Base-by-base conservation (phyloP, 1,140 invertebrate species). In the Papilio glaucus region DNA sequence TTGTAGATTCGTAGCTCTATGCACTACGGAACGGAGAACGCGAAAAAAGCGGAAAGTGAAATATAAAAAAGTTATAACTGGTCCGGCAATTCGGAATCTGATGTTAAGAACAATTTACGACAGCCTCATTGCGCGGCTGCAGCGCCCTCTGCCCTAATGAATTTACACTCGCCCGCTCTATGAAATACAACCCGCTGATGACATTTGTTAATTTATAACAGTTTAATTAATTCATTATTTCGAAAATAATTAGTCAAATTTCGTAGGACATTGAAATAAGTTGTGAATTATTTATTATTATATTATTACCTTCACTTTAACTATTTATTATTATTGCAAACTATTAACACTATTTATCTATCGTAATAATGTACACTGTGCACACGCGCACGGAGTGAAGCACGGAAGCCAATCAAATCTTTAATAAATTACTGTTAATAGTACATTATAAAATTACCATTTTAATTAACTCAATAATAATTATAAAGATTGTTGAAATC, bases 21-120 rank as follows among this genome's bases (percentile, higher is more conserved):
- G 63, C 71, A 71, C 75, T 62, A 70, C 76, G 75, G 79, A 72
- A 70, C 76, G 75, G 79, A 72, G 76, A 74, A 78, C 73, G 81
- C 81, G 77, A 80, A 85, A 89, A 89, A 87, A 85, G 77, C 82
- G 79, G 80, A 84, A 90, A 88, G 83, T 88, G 85, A 86, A 90
- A 90, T 87, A 86, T 88, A 89, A 86, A 90, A 81, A 89, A 87
- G 85, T 86, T 83, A 88, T 83, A 85, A 84, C 81, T 74, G 80
- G 74, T 70, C 74, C 72, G 73, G 81, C 79, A 75, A 77, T 83
- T 83, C 77, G 78, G 78, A 79, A 85, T 88, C 85, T 74, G 86
- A 75, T 85, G 84, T 85, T 80, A 81, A 82, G 72, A 61, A 77
- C 79, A 77, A 89, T 88, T 89, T 89, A 89, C 83, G 86, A 81